Percentiles rank a stretch among this genome's conserved stretches.
phyloP scores from a whole-genome alignment of 2,113 vertebrate species.

The Parus major region DNA sequence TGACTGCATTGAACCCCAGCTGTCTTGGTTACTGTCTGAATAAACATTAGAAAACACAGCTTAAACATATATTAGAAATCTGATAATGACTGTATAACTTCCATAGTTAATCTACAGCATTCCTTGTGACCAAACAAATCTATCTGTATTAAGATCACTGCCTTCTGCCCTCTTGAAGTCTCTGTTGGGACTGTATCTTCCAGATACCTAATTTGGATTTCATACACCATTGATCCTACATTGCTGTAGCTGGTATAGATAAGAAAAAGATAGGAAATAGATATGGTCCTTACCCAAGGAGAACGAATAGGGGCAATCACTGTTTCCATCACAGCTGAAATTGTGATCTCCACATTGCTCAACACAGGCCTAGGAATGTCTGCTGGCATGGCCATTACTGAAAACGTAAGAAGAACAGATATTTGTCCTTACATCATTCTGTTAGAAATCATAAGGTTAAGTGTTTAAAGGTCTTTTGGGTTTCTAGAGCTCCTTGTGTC shows the following conservation, averaged over 20 bases:
- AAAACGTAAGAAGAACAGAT: background rate
- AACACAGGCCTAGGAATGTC: background rate
- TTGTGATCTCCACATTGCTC: background rate
- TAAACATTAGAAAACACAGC: background rate
- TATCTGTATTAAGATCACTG: background rate
- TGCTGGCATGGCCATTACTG: background rate
- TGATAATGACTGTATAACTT: background rate
- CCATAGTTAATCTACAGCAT: background rate
- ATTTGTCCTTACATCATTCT: background rate
- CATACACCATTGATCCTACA: background rate
- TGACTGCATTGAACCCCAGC: background rate
- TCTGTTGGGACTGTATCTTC: background rate
- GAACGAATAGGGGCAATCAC: accelerated
- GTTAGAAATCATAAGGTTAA: background rate
- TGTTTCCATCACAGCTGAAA: background rate
- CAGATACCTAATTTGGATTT: background rate
- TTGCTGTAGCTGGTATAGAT: background rate
- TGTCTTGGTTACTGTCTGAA: background rate
- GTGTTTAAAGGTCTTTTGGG: accelerated
- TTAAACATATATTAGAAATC: background rate
- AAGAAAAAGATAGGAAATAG: background rate
- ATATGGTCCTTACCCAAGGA: background rate
- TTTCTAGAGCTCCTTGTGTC: background rate
- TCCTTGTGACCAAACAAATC: background rate
- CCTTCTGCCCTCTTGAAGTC: background rate